phyloP scores from a whole-genome alignment of 2,888 invertebrate genomes.

The Andrena bucephala region DNA sequence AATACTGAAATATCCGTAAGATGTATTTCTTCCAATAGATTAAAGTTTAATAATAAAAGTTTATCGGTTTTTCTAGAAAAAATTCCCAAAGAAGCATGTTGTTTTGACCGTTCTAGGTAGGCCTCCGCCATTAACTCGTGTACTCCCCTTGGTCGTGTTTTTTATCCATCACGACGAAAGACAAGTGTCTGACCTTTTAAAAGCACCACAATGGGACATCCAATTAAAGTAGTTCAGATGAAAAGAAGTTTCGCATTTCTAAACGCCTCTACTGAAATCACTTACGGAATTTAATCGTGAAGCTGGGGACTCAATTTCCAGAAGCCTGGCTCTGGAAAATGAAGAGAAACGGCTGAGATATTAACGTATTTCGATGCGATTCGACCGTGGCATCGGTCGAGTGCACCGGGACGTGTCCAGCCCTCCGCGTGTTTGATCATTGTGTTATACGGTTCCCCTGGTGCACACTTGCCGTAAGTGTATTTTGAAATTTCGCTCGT shows the following conservation, averaged over 20 bases:
- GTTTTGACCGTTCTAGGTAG: too few species aligned
- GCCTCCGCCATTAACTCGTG: too few species aligned
- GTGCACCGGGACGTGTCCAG: conserved; percentile 57
- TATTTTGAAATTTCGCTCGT: conserved; percentile 82
- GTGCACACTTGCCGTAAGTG: conserved; percentile 80
- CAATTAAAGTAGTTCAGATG: neutral
- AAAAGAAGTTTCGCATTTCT: neutral
- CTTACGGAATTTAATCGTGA: neutral
- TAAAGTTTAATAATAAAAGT: too few species aligned
- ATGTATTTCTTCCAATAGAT: too few species aligned
- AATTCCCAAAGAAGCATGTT: too few species aligned
- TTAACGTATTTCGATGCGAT: conserved; percentile 70
- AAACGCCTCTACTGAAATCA: neutral
- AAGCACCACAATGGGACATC: too few species aligned
- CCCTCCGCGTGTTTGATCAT: conserved; percentile 78
- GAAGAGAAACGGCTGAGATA: conserved; percentile 40
- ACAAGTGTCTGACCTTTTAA: too few species aligned
- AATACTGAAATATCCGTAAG: too few species aligned
- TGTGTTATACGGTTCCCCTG: conserved; percentile 81
- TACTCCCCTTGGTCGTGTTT: too few species aligned
- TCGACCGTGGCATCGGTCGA: conserved; percentile 62
- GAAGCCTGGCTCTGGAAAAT: neutral
- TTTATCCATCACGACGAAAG: too few species aligned
- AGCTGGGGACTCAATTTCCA: neutral
- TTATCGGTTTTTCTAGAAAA: too few species aligned